Percentiles rank a stretch among this genome's conserved stretches.
Conservation (phyloP, 2,797 vertebrate species). For the Hypotaenidia okinawae region DNA sequence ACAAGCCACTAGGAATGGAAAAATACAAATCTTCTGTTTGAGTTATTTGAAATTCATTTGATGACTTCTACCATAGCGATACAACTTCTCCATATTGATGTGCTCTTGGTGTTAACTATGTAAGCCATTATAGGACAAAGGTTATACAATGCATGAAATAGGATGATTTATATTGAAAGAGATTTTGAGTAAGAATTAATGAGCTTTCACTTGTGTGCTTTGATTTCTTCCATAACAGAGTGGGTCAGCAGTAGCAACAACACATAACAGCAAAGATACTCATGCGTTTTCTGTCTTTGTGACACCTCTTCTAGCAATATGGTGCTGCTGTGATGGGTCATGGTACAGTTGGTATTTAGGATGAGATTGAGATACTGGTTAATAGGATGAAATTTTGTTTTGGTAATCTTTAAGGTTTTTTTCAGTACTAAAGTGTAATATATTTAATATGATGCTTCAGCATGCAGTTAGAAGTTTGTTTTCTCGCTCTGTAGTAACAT, state of each 20-base stretch:
- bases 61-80: background rate
- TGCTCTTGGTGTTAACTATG: background rate
- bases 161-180: background rate
- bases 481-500: background rate
- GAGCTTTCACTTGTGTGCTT: background rate
- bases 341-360: background rate
- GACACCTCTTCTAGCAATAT: background rate
- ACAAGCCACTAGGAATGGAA: background rate
- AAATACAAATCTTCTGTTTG: background rate
- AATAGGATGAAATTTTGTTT: background rate
- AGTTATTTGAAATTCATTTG: constrained; percentile 20
- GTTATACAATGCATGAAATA: background rate
- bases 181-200: background rate
- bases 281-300: background rate
- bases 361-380: background rate
- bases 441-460: background rate
- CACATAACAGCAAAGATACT: background rate
- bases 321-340: background rate
- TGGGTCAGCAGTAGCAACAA: background rate
- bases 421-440: background rate
- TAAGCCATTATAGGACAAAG: background rate
- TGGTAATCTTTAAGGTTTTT: background rate
- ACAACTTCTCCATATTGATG: background rate
- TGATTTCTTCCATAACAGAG: background rate
- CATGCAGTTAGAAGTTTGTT: background rate